phyloP scores from a whole-genome alignment of 2,888 invertebrate species.

The Chydorus sphaericus region DNA sequence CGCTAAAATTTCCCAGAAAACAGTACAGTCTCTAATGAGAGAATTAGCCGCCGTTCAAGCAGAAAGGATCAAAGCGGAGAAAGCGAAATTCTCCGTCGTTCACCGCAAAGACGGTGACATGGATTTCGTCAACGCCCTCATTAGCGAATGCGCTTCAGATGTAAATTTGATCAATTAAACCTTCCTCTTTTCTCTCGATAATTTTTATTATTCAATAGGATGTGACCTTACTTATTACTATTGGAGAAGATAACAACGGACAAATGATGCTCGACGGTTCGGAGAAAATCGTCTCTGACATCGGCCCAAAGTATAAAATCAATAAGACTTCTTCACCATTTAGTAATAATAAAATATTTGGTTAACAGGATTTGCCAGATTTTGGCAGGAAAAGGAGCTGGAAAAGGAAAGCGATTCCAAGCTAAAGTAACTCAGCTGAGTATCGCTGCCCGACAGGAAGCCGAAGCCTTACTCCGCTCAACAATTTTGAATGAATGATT shows the following conservation, averaged over 20 bases:
- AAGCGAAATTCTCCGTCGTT: conserved; percentile 39
- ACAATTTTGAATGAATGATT: too few relatives aligned
- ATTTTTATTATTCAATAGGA: conserved; percentile 25
- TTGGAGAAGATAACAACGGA: conserved; percentile 51
- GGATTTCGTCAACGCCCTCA: conserved; percentile 55
- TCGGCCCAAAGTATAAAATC: conserved; percentile 43
- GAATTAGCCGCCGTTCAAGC: conserved; percentile 56
- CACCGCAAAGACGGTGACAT: conserved; percentile 55
- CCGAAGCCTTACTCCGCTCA: conserved; percentile 31
- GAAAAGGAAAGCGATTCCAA: conserved; percentile 54
- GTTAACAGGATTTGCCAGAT: conserved; percentile 46
- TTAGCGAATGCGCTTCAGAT: conserved; percentile 43
- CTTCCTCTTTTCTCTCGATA: neutral
- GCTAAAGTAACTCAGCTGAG: conserved; percentile 56
- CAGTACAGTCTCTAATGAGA: conserved; percentile 44
- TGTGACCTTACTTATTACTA: conserved; percentile 49
- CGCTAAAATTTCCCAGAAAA: conserved; percentile 46
- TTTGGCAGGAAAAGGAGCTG: conserved; percentile 60
- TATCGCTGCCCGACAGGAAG: conserved; percentile 39
- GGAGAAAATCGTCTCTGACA: conserved; percentile 34
- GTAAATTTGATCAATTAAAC: conserved; percentile 22
- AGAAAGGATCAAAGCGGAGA: conserved; percentile 37
- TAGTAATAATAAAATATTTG: conserved; percentile 27
- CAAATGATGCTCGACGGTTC: conserved; percentile 37
- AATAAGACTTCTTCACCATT: neutral